Evolutionary conservation across 2,113 vertebrate genomes (phyloP).

Genomic region (Hyla sarda): DNA sequence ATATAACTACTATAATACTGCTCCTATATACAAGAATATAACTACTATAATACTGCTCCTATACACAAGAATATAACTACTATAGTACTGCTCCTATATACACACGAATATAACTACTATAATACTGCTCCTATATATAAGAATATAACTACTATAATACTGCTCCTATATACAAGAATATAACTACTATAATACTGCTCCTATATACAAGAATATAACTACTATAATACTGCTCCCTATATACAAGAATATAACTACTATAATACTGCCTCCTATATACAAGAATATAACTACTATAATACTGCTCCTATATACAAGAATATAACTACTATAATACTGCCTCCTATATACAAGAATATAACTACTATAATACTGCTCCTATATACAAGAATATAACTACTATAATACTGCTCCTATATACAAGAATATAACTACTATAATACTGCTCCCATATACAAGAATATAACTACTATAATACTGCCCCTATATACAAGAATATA

Average conservation of each 20-base stretch:
- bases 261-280: not conserved
- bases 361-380: conserved; percentile 8
- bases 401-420: not conserved
- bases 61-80: too few relatives aligned
- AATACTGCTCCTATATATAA: too few relatives aligned
- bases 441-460: not conserved
- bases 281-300: conserved; percentile 14
- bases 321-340: conserved; percentile 2
- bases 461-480: conserved; percentile 7
- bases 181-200: too few relatives aligned
- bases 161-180: too few relatives aligned
- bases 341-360: conserved; percentile 6
- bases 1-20: too few relatives aligned
- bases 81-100: too few relatives aligned
- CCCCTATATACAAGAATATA: conserved; percentile 9
- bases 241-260: conserved; percentile 20
- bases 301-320: not conserved
- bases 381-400: not conserved
- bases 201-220: not conserved
- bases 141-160: too few relatives aligned
- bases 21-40: too few relatives aligned
- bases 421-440: too few relatives aligned
- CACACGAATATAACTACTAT: too few relatives aligned
- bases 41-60: too few relatives aligned
- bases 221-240: not conserved